Conservation (phyloP, 1,140 invertebrate species). For the Pseudomyrmex flavicornis region DNA sequence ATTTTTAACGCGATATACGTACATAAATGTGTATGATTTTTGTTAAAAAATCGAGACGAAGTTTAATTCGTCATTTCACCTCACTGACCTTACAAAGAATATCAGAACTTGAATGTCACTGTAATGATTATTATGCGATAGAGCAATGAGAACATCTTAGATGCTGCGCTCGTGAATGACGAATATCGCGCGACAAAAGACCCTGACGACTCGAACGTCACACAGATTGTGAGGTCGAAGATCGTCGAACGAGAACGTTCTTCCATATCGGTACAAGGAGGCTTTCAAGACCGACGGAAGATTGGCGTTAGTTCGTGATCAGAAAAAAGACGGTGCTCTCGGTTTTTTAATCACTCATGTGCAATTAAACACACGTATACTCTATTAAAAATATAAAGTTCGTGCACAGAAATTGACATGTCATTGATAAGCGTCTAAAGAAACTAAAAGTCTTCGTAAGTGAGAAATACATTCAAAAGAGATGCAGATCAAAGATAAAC, state of each 20-base stretch:
- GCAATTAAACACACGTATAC: neutral
- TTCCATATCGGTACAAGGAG: slow-evolving; percentile 51
- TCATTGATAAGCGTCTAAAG: neutral
- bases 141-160: neutral
- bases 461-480: neutral
- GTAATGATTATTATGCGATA: neutral
- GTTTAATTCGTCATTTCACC: neutral
- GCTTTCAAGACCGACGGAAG: neutral
- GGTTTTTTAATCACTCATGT: neutral
- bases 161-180: neutral
- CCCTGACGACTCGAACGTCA: slow-evolving; percentile 34
- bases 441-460: neutral
- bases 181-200: slow-evolving; percentile 10
- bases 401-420: neutral
- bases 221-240: slow-evolving; percentile 60
- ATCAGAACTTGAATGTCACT: neutral
- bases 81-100: neutral
- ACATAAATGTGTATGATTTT: too few relatives aligned
- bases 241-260: slow-evolving; percentile 54
- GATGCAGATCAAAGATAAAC: slow-evolving; percentile 83
- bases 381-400: neutral
- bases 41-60: neutral
- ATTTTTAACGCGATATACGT: too few relatives aligned
- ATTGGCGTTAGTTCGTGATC: neutral
- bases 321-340: slow-evolving; percentile 22